Evolutionary conservation across 2,888 invertebrate species (phyloP).

Genomic region (Drosophila flavopinicola): DNA sequence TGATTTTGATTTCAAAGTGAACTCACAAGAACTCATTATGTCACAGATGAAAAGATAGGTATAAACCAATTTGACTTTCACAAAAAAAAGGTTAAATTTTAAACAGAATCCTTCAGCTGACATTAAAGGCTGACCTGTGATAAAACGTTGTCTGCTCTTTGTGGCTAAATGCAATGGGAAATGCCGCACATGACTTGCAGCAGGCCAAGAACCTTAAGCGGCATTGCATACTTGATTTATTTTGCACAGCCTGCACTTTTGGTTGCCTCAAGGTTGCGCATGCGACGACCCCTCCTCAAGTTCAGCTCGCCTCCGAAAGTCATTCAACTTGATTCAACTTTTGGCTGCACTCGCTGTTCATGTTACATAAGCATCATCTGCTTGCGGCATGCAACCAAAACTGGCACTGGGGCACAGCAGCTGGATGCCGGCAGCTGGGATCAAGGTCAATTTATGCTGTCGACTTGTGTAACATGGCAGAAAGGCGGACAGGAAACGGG

Average conservation of each 20-base stretch:
- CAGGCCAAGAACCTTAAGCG: conserved; percentile 35
- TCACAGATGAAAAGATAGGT: conserved; percentile 7
- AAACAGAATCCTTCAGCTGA: conserved; percentile 19
- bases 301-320: conserved; percentile 54
- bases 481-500: conserved; percentile 35
- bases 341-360: conserved; percentile 20
- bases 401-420: conserved; percentile 25
- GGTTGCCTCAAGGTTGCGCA: conserved; percentile 29
- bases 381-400: conserved; percentile 59
- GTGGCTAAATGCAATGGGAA: conserved; percentile 35
- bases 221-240: conserved; percentile 58
- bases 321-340: conserved; percentile 76
- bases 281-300: conserved; percentile 54
- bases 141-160: conserved; percentile 20
- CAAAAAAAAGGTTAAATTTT: conserved; percentile 25
- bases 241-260: conserved; percentile 26
- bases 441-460: conserved; percentile 58
- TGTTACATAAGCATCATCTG: conserved; percentile 59
- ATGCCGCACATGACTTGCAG: conserved; percentile 18
- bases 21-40: conserved; percentile 6
- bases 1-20: conserved; percentile 25
- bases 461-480: conserved; percentile 26
- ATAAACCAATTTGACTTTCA: conserved; percentile 25
- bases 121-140: conserved; percentile 58
- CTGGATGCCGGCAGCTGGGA: conserved; percentile 17